Percentiles rank a stretch among this genome's conserved stretches.
Conservation (phyloP, 2,888 invertebrate genomes). For the Hypomecis punctinalis region DNA sequence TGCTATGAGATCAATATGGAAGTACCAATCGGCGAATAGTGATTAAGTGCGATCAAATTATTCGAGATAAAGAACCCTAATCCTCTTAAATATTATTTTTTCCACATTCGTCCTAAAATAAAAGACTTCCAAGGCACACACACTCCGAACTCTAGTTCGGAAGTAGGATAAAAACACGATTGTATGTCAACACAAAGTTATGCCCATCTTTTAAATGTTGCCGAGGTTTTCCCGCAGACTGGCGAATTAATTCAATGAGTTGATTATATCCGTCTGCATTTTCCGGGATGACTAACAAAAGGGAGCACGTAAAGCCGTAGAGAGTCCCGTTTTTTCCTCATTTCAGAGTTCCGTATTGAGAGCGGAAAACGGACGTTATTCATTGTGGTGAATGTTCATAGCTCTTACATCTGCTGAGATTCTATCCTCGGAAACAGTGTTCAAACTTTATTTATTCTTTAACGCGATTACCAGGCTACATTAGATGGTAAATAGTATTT, state of each 20-base stretch:
- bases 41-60: too few relatives aligned
- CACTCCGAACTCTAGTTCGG: too few relatives aligned
- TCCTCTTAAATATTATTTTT: too few relatives aligned
- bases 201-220: slow-evolving; percentile 37
- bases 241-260: slow-evolving; percentile 60
- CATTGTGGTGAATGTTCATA: slow-evolving; percentile 16
- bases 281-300: slow-evolving; percentile 42
- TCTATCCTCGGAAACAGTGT: neutral
- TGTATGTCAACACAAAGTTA: neutral
- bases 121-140: too few relatives aligned
- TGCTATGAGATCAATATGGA: too few relatives aligned
- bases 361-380: slow-evolving; percentile 23
- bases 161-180: too few relatives aligned
- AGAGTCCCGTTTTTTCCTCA: slow-evolving; percentile 25
- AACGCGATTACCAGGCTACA: too few relatives aligned
- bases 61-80: too few relatives aligned
- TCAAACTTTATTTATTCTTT: too few relatives aligned
- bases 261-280: slow-evolving; percentile 55
- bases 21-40: too few relatives aligned
- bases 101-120: too few relatives aligned
- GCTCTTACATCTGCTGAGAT: slow-evolving; percentile 6
- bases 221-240: slow-evolving; percentile 27
- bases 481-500: too few relatives aligned
- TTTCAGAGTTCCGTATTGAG: slow-evolving; percentile 24
- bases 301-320: slow-evolving; percentile 29